phyloP scores from a whole-genome alignment of 2,113 vertebrate genomes.

The Alouatta palliata region DNA sequence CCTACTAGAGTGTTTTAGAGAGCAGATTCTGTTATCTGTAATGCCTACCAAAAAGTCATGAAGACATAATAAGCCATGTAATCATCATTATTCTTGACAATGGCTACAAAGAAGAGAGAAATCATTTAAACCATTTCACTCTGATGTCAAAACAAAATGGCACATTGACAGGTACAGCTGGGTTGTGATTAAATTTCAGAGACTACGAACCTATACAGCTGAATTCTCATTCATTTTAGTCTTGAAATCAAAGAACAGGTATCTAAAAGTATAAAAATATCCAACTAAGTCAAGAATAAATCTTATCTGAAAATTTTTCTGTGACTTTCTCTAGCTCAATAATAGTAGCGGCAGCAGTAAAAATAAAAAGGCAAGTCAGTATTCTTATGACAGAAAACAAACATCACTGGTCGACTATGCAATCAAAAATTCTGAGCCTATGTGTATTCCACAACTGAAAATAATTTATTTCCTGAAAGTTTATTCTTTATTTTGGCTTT shows the following conservation, averaged over 20 bases:
- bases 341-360: background rate
- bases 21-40: conserved; percentile 50
- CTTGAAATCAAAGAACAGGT: conserved; percentile 29
- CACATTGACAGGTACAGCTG: conserved; percentile 36
- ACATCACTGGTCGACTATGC: background rate
- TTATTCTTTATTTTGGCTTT: background rate
- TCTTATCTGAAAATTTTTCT: conserved; percentile 22
- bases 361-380: background rate
- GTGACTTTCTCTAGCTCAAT: conserved; percentile 3
- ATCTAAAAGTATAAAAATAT: conserved; percentile 52
- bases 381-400: background rate
- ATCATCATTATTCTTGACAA: conserved; percentile 66
- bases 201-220: conserved; percentile 37
- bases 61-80: conserved; percentile 57
- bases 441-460: background rate
- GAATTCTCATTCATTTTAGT: conserved; percentile 61
- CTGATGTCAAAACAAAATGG: conserved; percentile 72
- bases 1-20: background rate
- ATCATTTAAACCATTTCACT: conserved; percentile 59
- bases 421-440: background rate
- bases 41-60: conserved; percentile 36
- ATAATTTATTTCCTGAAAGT: background rate
- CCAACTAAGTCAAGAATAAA: conserved; percentile 1
- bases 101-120: conserved; percentile 50
- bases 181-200: conserved; percentile 58